Evolutionary conservation across 1,140 invertebrate genomes (phyloP), one percentile per base, ranked within the genome.

Genomic region (Coenobita brevimanus): DNA sequence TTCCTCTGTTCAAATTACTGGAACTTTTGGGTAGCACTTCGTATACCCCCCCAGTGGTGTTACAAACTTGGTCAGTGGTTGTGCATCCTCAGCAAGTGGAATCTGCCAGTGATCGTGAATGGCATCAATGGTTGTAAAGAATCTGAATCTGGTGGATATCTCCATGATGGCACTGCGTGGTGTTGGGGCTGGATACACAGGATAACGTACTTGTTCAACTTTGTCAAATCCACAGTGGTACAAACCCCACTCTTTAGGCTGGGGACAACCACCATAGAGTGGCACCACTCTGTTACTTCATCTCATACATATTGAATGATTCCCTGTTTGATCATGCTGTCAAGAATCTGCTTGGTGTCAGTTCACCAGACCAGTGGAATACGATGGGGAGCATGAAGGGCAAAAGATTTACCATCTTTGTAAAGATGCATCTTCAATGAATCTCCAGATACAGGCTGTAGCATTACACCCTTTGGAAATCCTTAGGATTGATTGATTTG

Each of bases 151-250:
- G 1, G 38, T 27, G 4, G 8, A 33, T n/a, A 89, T 71, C 27
- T 41, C 38, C 30, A 67, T 62, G 30, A 89, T 78, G 69, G 90
- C 82, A 46, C 82, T 54, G 57, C 91, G 89, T n/a, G 91, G 81
- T 41, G 90, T 91, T 54, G 89, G 81, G 36, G 91, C 75, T 30
- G 91, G 91, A 73, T 91, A 71, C 8, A 79, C 87, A 15, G 90
- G 89, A 3, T 91, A 41, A 81, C 90, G 84, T 82, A 84, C 30
- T 90, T 82, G 82, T 92, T 92, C 21, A 92, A 81, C 27, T 84
- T 54, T 38, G 89, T 89, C 41, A 92, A 92, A 89, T 94, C 92
- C 13, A 92, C 92, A 87, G 92, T 93, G 3, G 94, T 80, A 17
- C 93, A 84, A 27, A 92, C 88, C 24, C 90, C 90, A 27, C 91